Percentiles rank a stretch among this genome's conserved stretches.
Conservation (phyloP, 2,797 vertebrate genomes). For the Peromyscus nudipes region DNA sequence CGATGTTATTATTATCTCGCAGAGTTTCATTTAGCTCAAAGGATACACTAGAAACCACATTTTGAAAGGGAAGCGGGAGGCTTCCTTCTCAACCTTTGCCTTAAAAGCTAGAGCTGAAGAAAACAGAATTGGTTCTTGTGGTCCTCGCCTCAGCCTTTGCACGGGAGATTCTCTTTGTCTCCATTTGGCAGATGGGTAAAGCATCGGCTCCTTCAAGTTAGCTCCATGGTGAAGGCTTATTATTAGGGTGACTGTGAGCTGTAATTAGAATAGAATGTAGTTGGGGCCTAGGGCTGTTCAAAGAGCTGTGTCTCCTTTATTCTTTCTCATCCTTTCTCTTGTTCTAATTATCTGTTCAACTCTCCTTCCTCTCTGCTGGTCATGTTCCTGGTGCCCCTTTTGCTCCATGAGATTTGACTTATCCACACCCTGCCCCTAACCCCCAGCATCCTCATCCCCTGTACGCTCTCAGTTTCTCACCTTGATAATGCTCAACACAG, state of each 20-base stretch:
- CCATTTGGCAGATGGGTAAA: neutral
- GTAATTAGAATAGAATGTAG: conserved; percentile 46
- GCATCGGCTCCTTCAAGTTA: neutral
- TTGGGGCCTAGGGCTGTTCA: neutral
- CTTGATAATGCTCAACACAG: neutral
- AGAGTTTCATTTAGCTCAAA: neutral
- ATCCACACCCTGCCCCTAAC: neutral
- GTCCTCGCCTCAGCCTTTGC: neutral
- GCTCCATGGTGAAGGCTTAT: neutral
- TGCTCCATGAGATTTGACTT: neutral
- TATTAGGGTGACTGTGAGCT: neutral
- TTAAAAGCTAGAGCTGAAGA: neutral
- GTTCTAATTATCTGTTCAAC: neutral
- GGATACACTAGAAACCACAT: neutral
- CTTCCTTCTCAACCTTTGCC: conserved; percentile 12
- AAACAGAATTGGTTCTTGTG: neutral
- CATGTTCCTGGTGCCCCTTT: neutral
- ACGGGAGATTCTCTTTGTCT: conserved; percentile 40
- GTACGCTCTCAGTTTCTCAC: neutral
- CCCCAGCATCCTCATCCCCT: neutral
- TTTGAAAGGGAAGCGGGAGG: neutral
- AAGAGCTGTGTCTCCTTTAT: neutral
- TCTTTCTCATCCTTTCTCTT: neutral
- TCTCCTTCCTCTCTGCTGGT: neutral
- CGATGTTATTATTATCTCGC: neutral